These are phyloP conservation scores for Kryptolebias marmoratus DNA, from an alignment of 2,113 vertebrate species.

Conservation along the genomic window DNA sequence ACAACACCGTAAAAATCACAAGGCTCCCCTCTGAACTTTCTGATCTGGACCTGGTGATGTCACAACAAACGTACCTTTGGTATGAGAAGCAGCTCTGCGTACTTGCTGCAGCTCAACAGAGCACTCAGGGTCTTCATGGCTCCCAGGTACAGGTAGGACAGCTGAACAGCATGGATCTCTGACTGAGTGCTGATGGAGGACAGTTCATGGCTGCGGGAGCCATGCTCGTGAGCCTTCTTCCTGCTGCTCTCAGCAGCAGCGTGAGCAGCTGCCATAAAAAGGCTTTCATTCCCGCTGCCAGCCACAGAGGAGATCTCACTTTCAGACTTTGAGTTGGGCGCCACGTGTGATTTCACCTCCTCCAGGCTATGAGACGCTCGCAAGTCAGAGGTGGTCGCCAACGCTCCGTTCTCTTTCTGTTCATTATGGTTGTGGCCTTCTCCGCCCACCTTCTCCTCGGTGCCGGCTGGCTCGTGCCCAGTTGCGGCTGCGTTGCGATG, in stretches of 20 bases:
- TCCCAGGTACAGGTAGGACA: conserved; percentile 95
- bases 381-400: conserved; percentile 64
- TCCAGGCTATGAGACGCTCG: conserved; percentile 85
- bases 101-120: conserved; percentile 96
- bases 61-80: conserved; percentile 78
- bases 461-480: conserved; percentile 75
- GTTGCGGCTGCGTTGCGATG: conserved; percentile 72
- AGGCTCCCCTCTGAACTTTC: neutral
- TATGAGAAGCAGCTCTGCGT: conserved; percentile 93
- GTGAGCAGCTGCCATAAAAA: conserved; percentile 52
- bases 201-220: conserved; percentile 76
- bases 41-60: neutral
- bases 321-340: conserved; percentile 85
- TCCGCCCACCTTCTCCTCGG: conserved; percentile 75
- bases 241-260: conserved; percentile 83
- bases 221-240: conserved; percentile 87
- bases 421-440: conserved; percentile 45
- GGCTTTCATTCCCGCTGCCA: conserved; percentile 72
- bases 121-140: conserved; percentile 96
- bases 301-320: conserved; percentile 82
- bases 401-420: conserved; percentile 35
- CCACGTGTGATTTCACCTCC: conserved; percentile 83
- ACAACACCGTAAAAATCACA: too few species aligned
- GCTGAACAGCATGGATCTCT: conserved; percentile 93
- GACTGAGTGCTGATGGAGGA: conserved; percentile 83